Base-by-base conservation (phyloP, 2,797 vertebrate genomes). In the Halcyon chelicuti region DNA sequence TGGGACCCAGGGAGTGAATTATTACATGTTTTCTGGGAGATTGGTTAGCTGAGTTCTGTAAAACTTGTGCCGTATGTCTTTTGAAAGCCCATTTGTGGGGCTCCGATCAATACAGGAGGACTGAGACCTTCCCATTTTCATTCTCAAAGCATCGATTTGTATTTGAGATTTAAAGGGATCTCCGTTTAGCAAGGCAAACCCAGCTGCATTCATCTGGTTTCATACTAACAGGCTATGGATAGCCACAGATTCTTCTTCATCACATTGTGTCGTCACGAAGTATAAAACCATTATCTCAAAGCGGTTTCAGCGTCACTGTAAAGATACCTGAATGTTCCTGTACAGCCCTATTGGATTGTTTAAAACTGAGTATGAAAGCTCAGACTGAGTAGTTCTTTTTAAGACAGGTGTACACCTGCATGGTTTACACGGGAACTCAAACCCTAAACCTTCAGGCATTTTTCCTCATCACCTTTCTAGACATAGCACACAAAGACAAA, bases 241-340 rank as follows among this genome's bases (percentile, higher is more conserved):
- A 79, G 39, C 1, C 3, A 33, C 55, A 85, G 31, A 40, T 37
- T 54, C 20, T 29, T 37, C 65, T 52, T 61, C 35, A 10, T 10
- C 0, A 0, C 31, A 78, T 22, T 63, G 37, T 26, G 65, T 42
- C 58, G 26, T 40, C 26, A n/a, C 9, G 3, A 91, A 67, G 6
- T 70, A 79, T 23, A 55, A 88, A 88, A 13, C 12, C 19, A 19
- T 46, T 57, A 29, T 57, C 61, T 83, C 52, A 46, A 46, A 79
- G 57, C 28, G 22, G 44, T 29, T 55, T 60, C 25, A 15, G 2
- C 51, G 58, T 87, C 57, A 22, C 15, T 37, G 19, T 39, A 2
- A 62, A 82, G 55, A 26, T 26, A 29, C 9, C 26, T 22, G 37
- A 49, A 22, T 83, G 28, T 67, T 39, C 3, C 44, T 71, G n/a